These are phyloP conservation scores for Pungitius pungitius DNA, from an alignment of 2,113 vertebrate genomes.

Conservation along the genomic window DNA sequence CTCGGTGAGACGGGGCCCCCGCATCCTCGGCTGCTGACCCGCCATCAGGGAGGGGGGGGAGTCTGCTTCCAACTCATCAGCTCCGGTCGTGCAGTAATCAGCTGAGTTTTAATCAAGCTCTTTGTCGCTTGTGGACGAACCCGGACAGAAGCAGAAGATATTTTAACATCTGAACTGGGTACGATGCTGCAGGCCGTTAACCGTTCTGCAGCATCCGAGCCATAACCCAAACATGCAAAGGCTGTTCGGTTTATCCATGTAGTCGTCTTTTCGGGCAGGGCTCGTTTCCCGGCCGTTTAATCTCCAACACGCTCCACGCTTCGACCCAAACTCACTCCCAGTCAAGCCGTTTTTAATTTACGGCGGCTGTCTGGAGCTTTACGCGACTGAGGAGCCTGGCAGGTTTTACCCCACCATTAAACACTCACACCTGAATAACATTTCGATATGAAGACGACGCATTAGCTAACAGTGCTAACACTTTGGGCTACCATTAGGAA, in stretches of 20 bases:
- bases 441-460: not conserved
- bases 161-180: not conserved
- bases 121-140: not conserved
- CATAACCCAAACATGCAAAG: not conserved
- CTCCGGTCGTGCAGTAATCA: not conserved
- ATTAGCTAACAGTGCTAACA: not conserved
- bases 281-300: not conserved
- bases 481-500: not conserved
- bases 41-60: no score
- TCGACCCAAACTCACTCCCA: not conserved
- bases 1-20: not conserved
- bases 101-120: not conserved
- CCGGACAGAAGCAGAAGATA: not conserved
- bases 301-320: conserved; percentile 9
- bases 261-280: conserved; percentile 7
- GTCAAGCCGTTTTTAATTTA: not conserved
- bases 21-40: not conserved
- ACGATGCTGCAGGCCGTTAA: not conserved
- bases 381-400: not conserved
- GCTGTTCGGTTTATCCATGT: not conserved
- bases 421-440: not conserved
- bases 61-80: not conserved
- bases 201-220: not conserved
- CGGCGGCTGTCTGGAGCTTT: conserved; percentile 2
- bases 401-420: not conserved